These are phyloP conservation scores for Ceratitis capitata DNA, from an alignment of 1,140 invertebrate species.

Conservation along the genomic window DNA sequence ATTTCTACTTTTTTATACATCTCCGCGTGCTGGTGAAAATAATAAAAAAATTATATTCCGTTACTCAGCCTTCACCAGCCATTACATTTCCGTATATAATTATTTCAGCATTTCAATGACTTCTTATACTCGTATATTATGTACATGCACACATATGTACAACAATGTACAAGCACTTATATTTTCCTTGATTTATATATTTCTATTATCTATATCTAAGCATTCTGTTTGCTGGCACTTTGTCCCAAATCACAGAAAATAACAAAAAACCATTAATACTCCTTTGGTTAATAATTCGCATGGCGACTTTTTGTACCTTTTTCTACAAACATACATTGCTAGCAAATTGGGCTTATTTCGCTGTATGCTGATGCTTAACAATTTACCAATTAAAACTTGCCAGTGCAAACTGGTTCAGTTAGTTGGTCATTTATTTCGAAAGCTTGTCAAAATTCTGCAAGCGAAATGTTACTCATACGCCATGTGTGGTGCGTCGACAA, in stretches of 20 bases:
- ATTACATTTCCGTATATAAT: background rate
- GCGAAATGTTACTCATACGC: constrained; percentile 23
- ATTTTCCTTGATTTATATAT: background rate
- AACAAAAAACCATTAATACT: too few species aligned
- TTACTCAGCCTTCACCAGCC: too few species aligned
- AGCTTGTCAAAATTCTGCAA: background rate
- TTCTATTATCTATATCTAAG: background rate
- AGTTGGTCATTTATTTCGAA: too few species aligned
- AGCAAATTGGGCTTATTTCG: background rate
- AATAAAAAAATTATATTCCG: too few species aligned
- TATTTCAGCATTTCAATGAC: background rate
- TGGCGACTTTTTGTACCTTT: background rate
- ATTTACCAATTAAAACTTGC: constrained; percentile 30
- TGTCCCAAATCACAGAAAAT: background rate
- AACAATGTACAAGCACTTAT: background rate
- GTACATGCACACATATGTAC: background rate
- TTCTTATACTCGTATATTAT: background rate
- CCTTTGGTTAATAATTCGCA: background rate
- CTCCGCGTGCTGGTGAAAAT: too few species aligned
- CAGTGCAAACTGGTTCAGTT: too few species aligned
- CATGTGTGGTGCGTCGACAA: background rate
- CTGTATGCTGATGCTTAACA: constrained; percentile 1
- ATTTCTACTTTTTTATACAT: too few species aligned
- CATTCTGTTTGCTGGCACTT: too few species aligned
- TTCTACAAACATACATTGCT: background rate